These are phyloP conservation scores for Bombus vancouverensis DNA, from an alignment of 1,140 invertebrate species.

Conservation along the genomic window DNA sequence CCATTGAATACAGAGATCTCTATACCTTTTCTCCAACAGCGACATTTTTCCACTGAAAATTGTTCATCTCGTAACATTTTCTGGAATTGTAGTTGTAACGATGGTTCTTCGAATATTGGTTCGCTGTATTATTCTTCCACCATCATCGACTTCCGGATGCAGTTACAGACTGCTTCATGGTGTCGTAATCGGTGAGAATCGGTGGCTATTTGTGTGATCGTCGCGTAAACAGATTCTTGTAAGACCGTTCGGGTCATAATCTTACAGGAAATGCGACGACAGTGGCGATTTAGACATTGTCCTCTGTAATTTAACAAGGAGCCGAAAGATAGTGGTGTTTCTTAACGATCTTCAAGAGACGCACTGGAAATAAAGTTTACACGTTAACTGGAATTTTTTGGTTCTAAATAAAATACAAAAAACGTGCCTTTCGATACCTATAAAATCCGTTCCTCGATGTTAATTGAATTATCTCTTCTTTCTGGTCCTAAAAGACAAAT, in stretches of 20 bases:
- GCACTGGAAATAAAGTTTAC: conserved; percentile 7
- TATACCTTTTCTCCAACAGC: not conserved
- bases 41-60: not conserved
- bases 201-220: conserved; percentile 51
- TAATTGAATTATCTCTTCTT: not conserved
- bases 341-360: conserved; percentile 11
- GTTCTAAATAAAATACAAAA: not conserved
- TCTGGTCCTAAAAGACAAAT: not conserved
- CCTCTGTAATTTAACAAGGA: conserved; percentile 55
- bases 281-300: conserved; percentile 45
- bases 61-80: not conserved
- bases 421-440: not conserved
- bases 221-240: conserved; percentile 40
- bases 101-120: conserved; percentile 31
- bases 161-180: conserved; percentile 35
- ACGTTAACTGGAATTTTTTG: not conserved
- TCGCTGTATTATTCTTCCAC: conserved; percentile 25
- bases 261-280: not conserved
- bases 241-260: conserved; percentile 38
- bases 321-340: conserved; percentile 23
- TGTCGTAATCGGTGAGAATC: conserved; percentile 53
- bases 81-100: conserved; percentile 1
- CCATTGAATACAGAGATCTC: not conserved
- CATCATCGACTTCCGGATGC: conserved; percentile 53
- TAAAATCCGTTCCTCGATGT: too few species aligned